Evolutionary conservation across 2,113 vertebrate species (phyloP), one percentile per base, ranked within the genome.

Genomic region (Apaloderma vittatum): DNA sequence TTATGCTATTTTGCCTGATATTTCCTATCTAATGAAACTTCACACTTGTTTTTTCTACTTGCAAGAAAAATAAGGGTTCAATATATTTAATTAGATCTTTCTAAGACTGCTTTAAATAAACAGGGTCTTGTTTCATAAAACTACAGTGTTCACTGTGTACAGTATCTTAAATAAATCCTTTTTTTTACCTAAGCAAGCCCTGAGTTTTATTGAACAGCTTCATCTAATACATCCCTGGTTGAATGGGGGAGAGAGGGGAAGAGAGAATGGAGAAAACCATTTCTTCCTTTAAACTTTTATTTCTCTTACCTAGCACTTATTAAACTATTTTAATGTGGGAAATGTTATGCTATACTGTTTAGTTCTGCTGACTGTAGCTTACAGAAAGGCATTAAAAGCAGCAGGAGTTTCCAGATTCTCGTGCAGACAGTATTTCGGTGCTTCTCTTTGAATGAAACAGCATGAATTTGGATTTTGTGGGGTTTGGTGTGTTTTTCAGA

Each of bases 1-100:
- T 97, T 92, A 74, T 83, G 76, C 76, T 86, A 48, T 90, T 91
- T 95, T 90, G 79, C 45, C 43, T 88, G 37, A 59, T 94, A 89
- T 82, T 96, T 94, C 77, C 40, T 58, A 55, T 82, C 66, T 34
- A 87, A 84, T 84, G 45, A 83, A 95, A 88, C 48, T 32, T 80
- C 43, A 45, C 18, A 26, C 93, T 93, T 93, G 9, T 74, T 88
- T 88, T 88, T 82, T 86, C 48, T 73, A 77, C 32, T 66, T 34
- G 34, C 32, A 45, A 86, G 30, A 70, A 82, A 71, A 96, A 46
- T 15, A 59, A 74, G 1, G 17, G 46, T 87, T 84, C 30, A 17
- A 19, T 68, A 17, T 52, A 40, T 68, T 88, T 61, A 70, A 78
- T 70, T 40, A 63, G 4, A 18, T 34, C 17, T 40, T 22, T 73